Percentiles rank a stretch among this genome's conserved stretches.
Evolutionary conservation across 2,888 invertebrate genomes (phyloP).

Genomic region (Caenorhabditis sp.): DNA sequence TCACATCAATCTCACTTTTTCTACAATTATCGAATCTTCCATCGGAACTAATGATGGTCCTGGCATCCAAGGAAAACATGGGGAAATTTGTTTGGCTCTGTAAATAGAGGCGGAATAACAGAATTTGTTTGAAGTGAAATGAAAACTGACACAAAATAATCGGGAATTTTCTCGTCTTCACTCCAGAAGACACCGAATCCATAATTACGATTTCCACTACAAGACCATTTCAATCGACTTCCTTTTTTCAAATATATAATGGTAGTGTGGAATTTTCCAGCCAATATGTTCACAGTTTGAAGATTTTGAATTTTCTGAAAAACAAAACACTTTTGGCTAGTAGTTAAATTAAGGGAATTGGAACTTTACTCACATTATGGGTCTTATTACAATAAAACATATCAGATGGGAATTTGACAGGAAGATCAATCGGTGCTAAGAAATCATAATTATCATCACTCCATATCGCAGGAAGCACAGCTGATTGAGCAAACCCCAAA

Average conservation of each 20-base stretch:
- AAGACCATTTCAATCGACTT: slow-evolving; percentile 40
- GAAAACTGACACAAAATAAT: slow-evolving; percentile 35
- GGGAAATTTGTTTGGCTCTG: slow-evolving; percentile 52
- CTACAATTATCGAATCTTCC: slow-evolving; percentile 42
- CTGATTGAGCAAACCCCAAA: slow-evolving; percentile 46
- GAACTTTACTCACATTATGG: background rate
- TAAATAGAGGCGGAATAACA: slow-evolving; percentile 7
- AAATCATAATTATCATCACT: slow-evolving; percentile 50
- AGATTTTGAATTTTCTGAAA: slow-evolving; percentile 23
- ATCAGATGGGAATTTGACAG: slow-evolving; percentile 48
- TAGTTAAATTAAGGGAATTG: too few relatives aligned
- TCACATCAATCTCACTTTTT: slow-evolving; percentile 13
- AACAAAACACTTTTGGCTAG: too few relatives aligned
- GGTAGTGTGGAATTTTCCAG: slow-evolving; percentile 34
- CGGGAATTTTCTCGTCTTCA: slow-evolving; percentile 31
- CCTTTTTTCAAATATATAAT: slow-evolving; percentile 31
- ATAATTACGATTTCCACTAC: slow-evolving; percentile 44
- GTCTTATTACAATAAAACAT: slow-evolving; percentile 46
- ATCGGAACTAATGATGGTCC: slow-evolving; percentile 60
- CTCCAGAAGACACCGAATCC: slow-evolving; percentile 49
- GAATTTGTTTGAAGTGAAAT: background rate
- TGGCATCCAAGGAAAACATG: slow-evolving; percentile 62
- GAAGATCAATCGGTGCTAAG: slow-evolving; percentile 46
- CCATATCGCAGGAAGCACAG: slow-evolving; percentile 58
- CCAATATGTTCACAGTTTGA: slow-evolving; percentile 28